These are phyloP conservation scores for Lanius ludovicianus DNA, from an alignment of 2,113 vertebrate species.

Conservation along the genomic window DNA sequence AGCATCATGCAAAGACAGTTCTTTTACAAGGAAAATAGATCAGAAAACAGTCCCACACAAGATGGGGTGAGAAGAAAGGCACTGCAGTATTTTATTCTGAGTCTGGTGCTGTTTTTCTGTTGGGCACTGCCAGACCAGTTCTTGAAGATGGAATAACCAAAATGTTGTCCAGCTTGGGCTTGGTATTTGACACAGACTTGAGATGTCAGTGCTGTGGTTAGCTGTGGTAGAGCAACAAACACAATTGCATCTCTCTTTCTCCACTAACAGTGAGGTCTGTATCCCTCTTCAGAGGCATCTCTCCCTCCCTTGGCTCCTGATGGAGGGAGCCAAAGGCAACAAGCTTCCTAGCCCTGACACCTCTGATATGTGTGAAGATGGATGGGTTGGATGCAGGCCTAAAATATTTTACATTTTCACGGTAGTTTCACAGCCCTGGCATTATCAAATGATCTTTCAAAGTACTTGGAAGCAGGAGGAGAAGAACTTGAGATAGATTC, in stretches of 20 bases:
- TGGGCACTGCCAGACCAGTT: not conserved
- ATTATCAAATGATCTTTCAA: conserved; percentile 19
- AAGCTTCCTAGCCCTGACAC: conserved; percentile 39
- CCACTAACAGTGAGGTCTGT: not conserved
- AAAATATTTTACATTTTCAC: conserved; percentile 57
- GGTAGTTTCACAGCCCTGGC: conserved; percentile 44
- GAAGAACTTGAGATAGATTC: conserved; percentile 24
- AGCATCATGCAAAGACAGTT: not conserved
- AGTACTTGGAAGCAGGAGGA: conserved; percentile 41
- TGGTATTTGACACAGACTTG: not conserved
- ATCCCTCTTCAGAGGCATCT: not conserved
- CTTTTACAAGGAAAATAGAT: not conserved
- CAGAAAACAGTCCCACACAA: not conserved
- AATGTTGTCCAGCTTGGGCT: not conserved
- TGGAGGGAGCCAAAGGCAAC: conserved; percentile 19
- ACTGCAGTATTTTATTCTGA: not conserved
- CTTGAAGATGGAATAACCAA: not conserved
- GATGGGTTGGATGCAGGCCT: conserved; percentile 34
- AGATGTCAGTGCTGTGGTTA: not conserved
- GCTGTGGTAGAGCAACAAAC: not conserved
- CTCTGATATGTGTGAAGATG: conserved; percentile 51
- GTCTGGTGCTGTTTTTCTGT: not conserved
- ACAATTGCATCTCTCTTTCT: not conserved
- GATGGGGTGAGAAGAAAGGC: not conserved
- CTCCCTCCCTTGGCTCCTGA: not conserved